phyloP scores from a whole-genome alignment of 2,113 vertebrate genomes.

The Ochotona princeps region DNA sequence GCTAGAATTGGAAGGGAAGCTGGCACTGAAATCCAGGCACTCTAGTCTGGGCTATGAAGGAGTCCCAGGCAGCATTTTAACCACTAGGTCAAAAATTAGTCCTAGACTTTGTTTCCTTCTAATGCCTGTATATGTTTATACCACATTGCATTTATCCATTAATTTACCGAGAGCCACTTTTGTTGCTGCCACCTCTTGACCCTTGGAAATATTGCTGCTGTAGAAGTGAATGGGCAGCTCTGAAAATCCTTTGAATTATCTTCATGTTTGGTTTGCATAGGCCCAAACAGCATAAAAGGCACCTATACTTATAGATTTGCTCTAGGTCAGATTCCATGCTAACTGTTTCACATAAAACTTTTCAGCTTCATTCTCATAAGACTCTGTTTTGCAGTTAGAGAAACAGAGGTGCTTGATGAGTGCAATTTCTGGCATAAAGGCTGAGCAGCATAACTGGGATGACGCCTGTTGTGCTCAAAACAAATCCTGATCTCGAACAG shows the following conservation, averaged over 20 bases:
- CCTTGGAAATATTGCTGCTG: constrained; percentile 18
- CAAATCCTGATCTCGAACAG: background rate
- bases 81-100: too few relatives aligned
- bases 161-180: background rate
- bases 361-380: constrained; percentile 23
- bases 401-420: background rate
- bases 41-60: too few relatives aligned
- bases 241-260: background rate
- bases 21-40: too few relatives aligned
- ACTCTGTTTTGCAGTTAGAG: background rate
- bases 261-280: constrained; percentile 27
- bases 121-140: background rate
- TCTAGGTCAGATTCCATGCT: constrained; percentile 20
- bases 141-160: constrained; percentile 15
- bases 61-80: too few relatives aligned
- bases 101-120: background rate
- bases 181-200: background rate
- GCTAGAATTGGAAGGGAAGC: too few relatives aligned
- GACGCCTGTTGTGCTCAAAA: background rate
- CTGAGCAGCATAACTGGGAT: too few relatives aligned
- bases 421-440: too few relatives aligned
- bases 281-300: background rate
- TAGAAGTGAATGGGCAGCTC: background rate
- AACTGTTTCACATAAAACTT: constrained; percentile 1
- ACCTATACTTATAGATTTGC: background rate